These are phyloP conservation scores for Etheostoma spectabile DNA, from an alignment of 2,113 vertebrate genomes.

Conservation along the genomic window DNA sequence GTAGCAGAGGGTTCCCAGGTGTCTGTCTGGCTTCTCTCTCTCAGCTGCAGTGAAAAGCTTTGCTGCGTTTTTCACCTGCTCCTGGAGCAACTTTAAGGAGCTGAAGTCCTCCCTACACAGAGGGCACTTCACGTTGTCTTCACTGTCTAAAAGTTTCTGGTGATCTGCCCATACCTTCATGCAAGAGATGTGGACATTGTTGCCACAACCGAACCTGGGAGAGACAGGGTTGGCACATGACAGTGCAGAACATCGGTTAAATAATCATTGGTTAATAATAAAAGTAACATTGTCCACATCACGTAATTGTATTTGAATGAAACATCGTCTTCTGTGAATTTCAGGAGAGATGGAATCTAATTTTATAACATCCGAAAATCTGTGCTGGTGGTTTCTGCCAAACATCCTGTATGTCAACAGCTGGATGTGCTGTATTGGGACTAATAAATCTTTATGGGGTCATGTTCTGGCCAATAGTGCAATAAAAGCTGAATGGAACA, in stretches of 20 bases:
- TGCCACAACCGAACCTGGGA: slow-evolving; percentile 83
- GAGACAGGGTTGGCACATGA: not conserved
- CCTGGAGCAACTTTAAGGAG: slow-evolving; percentile 72
- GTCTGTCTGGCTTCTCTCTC: slow-evolving; percentile 75
- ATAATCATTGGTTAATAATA: not conserved
- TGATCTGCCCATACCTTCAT: slow-evolving; percentile 82
- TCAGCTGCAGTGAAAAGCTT: slow-evolving; percentile 77
- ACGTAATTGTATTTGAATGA: slow-evolving; percentile 1
- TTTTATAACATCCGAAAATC: slow-evolving; percentile 32
- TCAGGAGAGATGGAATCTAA: not conserved
- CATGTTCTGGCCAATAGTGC: slow-evolving; percentile 25
- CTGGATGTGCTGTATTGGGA: slow-evolving; percentile 6
- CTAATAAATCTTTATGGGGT: not conserved
- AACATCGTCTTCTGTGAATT: not conserved
- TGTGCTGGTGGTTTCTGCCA: slow-evolving; percentile 13
- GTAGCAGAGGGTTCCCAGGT: slow-evolving; percentile 83
- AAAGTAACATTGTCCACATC: not conserved
- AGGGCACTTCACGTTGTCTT: slow-evolving; percentile 79
- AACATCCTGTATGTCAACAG: slow-evolving; percentile 16
- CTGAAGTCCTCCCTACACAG: slow-evolving; percentile 80
- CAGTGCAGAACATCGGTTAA: not conserved
- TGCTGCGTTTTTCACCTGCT: slow-evolving; percentile 80
- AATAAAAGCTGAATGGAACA: slow-evolving; percentile 15
- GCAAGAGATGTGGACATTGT: slow-evolving; percentile 84
- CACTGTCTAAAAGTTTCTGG: slow-evolving; percentile 56